phyloP scores from a whole-genome alignment of 2,888 invertebrate genomes.

The Noctuana brunneofusca region DNA sequence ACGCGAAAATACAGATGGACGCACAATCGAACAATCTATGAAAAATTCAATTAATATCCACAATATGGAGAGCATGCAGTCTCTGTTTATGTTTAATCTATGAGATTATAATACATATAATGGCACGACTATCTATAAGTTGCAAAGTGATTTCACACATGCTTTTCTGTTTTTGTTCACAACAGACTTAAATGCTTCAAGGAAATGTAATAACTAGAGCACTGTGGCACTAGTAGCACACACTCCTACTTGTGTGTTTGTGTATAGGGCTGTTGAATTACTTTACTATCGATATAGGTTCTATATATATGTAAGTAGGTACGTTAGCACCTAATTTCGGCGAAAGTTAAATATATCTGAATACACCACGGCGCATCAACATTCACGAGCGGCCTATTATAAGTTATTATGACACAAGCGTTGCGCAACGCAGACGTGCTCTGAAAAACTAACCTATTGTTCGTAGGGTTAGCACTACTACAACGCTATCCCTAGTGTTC shows the following conservation, averaged over 20 bases:
- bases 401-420: conserved; percentile 35
- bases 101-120: neutral
- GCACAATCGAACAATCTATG: neutral
- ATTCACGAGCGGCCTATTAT: conserved; percentile 12
- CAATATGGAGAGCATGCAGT: too few species aligned
- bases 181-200: conserved; percentile 17
- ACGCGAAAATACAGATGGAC: conserved; percentile 44
- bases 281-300: too few species aligned
- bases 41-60: neutral
- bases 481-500: too few species aligned
- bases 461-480: conserved; percentile 13
- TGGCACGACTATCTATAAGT: neutral
- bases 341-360: conserved; percentile 6
- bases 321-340: conserved; percentile 10
- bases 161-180: conserved; percentile 9
- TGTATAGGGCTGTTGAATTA: neutral
- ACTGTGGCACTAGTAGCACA: too few species aligned
- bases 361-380: conserved; percentile 1
- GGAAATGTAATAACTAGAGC: conserved; percentile 16
- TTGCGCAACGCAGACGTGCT: conserved; percentile 35
- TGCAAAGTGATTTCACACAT: conserved; percentile 20
- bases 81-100: too few species aligned
- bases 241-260: neutral
- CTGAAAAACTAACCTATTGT: conserved; percentile 36
- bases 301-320: too few species aligned